These are phyloP conservation scores for Laticauda colubrina DNA, from an alignment of 2,113 vertebrate genomes.

Conservation along the genomic window DNA sequence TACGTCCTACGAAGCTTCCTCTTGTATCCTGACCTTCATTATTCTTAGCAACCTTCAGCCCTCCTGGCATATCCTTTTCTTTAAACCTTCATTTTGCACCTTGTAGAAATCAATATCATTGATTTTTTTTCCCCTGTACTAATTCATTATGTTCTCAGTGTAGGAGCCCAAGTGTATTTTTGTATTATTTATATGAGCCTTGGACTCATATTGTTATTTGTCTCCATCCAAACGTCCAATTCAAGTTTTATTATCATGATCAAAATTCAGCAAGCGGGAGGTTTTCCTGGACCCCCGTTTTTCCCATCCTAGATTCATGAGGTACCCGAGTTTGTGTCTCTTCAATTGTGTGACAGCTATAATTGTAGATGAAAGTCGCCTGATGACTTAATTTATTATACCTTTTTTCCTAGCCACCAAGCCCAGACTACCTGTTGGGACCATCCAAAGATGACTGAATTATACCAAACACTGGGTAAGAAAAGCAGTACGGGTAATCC, in stretches of 20 bases:
- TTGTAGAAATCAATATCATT: neutral
- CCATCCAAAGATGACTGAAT: conserved; percentile 98
- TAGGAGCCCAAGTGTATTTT: neutral
- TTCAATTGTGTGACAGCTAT: neutral
- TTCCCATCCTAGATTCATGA: neutral
- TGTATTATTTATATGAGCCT: neutral
- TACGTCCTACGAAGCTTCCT: neutral
- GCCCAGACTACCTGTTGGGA: conserved; percentile 99
- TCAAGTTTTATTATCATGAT: neutral
- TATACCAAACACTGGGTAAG: conserved; percentile 94
- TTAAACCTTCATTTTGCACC: neutral
- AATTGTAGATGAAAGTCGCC: neutral
- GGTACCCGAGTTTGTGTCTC: neutral
- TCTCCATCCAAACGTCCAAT: neutral
- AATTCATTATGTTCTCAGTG: neutral
- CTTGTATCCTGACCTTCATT: neutral
- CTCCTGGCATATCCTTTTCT: neutral
- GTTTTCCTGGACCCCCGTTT: neutral
- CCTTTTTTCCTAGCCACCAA: conserved; percentile 82
- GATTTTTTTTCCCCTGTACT: neutral
- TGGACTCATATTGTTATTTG: neutral
- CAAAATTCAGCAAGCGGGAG: neutral
- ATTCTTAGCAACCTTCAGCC: fast-evolving
- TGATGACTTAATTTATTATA: neutral
- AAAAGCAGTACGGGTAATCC: neutral